These are phyloP conservation scores for Hydrocynus forskahlii DNA, from an alignment of 2,797 vertebrate species.

Conservation along the genomic window DNA sequence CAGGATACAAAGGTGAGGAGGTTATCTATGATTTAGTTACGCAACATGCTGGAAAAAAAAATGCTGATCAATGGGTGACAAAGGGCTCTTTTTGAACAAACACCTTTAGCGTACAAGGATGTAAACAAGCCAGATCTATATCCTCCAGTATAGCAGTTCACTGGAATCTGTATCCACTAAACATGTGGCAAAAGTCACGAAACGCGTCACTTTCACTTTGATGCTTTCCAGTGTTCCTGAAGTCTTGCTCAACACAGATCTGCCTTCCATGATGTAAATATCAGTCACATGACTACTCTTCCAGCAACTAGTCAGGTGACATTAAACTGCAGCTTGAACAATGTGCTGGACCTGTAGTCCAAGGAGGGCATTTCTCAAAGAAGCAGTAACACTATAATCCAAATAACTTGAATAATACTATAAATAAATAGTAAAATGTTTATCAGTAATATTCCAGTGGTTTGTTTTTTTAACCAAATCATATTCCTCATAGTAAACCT, in stretches of 20 bases:
- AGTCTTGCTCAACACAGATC: constrained; percentile 31
- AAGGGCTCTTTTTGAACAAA: constrained; percentile 46
- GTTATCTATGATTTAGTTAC: constrained; percentile 26
- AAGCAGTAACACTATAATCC: constrained; percentile 51
- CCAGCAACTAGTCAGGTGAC: constrained; percentile 30
- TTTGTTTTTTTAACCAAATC: constrained; percentile 23
- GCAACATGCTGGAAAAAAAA: constrained; percentile 35
- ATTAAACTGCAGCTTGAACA: constrained; percentile 22
- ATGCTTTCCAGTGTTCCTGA: constrained; percentile 31
- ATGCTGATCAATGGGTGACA: constrained; percentile 29
- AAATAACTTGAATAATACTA: constrained; percentile 53
- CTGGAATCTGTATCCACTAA: background rate
- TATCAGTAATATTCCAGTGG: constrained; percentile 45
- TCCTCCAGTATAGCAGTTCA: constrained; percentile 30
- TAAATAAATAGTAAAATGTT: constrained; percentile 53
- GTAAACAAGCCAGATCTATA: constrained; percentile 48
- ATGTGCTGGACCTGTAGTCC: constrained; percentile 39
- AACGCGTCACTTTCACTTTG: constrained; percentile 13
- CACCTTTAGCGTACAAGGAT: constrained; percentile 8
- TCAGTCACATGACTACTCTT: constrained; percentile 44
- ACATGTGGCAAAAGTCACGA: constrained; percentile 15
- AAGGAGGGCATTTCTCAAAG: constrained; percentile 40
- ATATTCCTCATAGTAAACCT: constrained; percentile 22
- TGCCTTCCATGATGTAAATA: constrained; percentile 47
- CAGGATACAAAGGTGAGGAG: constrained; percentile 31